Conservation (phyloP, 2,797 vertebrate species). For the Carcharodon carcharias region DNA sequence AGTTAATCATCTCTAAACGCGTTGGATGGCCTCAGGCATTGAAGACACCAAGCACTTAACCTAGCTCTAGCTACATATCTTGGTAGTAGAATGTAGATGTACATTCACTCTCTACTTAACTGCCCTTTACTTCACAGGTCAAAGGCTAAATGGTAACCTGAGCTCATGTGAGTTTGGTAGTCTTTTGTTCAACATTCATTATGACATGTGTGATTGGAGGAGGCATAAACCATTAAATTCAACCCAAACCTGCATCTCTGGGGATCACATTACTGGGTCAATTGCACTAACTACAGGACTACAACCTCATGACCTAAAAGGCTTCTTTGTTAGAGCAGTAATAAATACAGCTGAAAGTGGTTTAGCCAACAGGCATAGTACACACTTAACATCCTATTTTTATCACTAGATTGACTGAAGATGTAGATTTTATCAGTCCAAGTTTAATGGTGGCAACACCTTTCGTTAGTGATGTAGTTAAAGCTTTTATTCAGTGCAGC, state of each 20-base stretch:
- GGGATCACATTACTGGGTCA: conserved; percentile 53
- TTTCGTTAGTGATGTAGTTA: conserved; percentile 64
- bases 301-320: conserved; percentile 48
- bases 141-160: conserved; percentile 72
- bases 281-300: conserved; percentile 48
- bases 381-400: conserved; percentile 53
- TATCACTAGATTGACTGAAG: conserved; percentile 45
- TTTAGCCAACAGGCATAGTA: conserved; percentile 38
- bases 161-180: conserved; percentile 62
- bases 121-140: conserved; percentile 69
- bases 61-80: conserved; percentile 63
- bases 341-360: conserved; percentile 45
- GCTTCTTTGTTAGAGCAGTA: conserved; percentile 46
- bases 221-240: conserved; percentile 34
- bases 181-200: conserved; percentile 63
- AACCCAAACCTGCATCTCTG: conserved; percentile 44
- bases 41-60: conserved; percentile 79
- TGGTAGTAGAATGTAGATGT: conserved; percentile 70
- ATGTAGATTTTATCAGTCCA: conserved; percentile 50
- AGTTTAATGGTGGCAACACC: conserved; percentile 54
- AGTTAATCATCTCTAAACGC: conserved; percentile 81
- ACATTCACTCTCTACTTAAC: conserved; percentile 63
- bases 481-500: conserved; percentile 57
- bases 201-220: conserved; percentile 43
- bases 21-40: conserved; percentile 74